phyloP scores from a whole-genome alignment of 2,113 vertebrate species.

The Camelus bactrianus region DNA sequence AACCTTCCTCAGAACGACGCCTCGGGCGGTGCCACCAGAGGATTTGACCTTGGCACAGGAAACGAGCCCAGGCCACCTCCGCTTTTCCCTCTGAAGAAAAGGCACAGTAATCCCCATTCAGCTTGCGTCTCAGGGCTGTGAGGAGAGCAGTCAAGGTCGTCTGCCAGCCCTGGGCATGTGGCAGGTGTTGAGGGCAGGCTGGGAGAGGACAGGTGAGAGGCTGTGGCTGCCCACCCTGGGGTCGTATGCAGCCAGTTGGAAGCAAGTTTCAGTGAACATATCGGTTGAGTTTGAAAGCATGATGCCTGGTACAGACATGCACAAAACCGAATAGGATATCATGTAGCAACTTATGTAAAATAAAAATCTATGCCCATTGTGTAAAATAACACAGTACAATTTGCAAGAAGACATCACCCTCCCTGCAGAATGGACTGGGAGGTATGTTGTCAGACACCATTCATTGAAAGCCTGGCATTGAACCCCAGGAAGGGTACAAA shows the following conservation, averaged over 20 bases:
- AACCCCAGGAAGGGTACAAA: background rate
- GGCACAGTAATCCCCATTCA: background rate
- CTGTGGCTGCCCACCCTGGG: fast-evolving
- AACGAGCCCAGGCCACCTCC: background rate
- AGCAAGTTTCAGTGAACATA: background rate
- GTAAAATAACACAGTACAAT: background rate
- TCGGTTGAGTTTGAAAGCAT: background rate
- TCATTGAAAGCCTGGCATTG: background rate
- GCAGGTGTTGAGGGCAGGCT: background rate
- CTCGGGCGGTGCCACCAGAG: background rate
- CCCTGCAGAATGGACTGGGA: background rate
- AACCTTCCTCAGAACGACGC: background rate
- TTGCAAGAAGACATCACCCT: background rate
- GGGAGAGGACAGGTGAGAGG: background rate
- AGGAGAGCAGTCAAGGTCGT: background rate
- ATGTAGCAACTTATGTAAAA: background rate
- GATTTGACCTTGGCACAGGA: background rate
- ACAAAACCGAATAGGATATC: background rate
- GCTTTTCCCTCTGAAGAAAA: background rate
- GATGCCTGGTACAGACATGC: background rate
- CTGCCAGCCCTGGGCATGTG: background rate
- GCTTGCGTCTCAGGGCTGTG: background rate
- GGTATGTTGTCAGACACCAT: background rate
- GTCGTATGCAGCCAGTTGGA: background rate
- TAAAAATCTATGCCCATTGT: background rate